These are phyloP conservation scores for Lobophora halterata DNA, from an alignment of 2,888 invertebrate species.

Conservation along the genomic window DNA sequence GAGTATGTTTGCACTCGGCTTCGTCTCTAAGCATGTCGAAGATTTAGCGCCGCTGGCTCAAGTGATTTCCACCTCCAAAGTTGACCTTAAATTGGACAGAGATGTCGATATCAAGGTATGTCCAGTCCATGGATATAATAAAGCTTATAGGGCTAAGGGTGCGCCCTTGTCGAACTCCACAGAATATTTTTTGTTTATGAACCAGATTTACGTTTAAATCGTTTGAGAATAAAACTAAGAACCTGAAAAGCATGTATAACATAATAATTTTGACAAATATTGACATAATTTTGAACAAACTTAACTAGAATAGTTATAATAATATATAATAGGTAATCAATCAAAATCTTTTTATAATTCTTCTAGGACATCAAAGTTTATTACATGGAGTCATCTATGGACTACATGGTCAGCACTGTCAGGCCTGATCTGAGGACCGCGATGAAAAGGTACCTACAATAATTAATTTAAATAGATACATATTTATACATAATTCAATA, in stretches of 20 bases:
- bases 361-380: constrained; percentile 84
- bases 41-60: constrained; percentile 90
- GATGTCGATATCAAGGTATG: constrained; percentile 81
- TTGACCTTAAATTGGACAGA: constrained; percentile 73
- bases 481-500: too few relatives aligned
- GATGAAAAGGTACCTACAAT: constrained; percentile 80
- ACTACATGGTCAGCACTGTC: constrained; percentile 85
- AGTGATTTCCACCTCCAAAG: constrained; percentile 80
- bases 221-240: too few relatives aligned
- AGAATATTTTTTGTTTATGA: too few relatives aligned
- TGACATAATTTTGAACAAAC: too few relatives aligned
- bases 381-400: constrained; percentile 88
- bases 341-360: constrained; percentile 28
- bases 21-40: constrained; percentile 89
- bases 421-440: constrained; percentile 83
- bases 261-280: too few relatives aligned
- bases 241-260: too few relatives aligned
- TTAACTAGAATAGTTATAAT: too few relatives aligned
- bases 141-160: too few relatives aligned
- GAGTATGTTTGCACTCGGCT: constrained; percentile 91
- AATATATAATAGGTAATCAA: not conserved
- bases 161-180: constrained; percentile 8
- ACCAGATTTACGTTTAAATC: too few relatives aligned
- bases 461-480: too few relatives aligned
- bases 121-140: too few relatives aligned